Evolutionary conservation across 2,797 vertebrate genomes (phyloP).

Genomic region (Acomys russatus): DNA sequence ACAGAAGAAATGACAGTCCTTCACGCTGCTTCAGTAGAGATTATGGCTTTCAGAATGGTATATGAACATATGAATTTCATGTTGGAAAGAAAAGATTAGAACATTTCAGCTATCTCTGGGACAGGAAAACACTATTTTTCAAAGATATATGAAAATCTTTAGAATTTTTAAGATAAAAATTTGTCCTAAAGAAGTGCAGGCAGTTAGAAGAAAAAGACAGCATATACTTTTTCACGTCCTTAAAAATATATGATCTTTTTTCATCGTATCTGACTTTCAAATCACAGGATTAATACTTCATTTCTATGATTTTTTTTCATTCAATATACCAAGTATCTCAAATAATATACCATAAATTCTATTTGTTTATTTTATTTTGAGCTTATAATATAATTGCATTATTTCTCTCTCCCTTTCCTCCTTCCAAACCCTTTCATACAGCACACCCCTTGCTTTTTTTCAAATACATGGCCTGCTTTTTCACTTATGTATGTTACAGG

Average conservation of each 20-base stretch:
- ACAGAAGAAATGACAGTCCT: not conserved
- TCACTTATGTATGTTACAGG: not conserved
- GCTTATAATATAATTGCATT: not conserved
- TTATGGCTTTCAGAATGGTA: slow-evolving; percentile 21
- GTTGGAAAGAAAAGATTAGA: not conserved
- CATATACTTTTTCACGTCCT: not conserved
- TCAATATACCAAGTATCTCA: not conserved
- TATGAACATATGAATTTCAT: not conserved
- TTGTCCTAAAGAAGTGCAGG: slow-evolving; percentile 7
- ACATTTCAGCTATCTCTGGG: not conserved
- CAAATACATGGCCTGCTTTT: not conserved
- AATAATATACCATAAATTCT: not conserved
- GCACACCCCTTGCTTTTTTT: not conserved
- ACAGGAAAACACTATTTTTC: slow-evolving; percentile 1
- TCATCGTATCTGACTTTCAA: not conserved
- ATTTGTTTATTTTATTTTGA: not conserved
- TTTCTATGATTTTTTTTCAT: not conserved
- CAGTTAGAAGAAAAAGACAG: not conserved
- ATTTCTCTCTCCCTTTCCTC: not conserved
- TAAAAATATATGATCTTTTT: not conserved
- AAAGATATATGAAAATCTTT: not conserved
- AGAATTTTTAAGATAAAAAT: slow-evolving; percentile 27
- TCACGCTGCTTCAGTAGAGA: slow-evolving; percentile 4
- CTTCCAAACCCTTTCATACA: not conserved
- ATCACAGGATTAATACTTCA: slow-evolving; percentile 41